Conservation (phyloP, 2,797 vertebrate species). For the Enteromius radiatus region DNA sequence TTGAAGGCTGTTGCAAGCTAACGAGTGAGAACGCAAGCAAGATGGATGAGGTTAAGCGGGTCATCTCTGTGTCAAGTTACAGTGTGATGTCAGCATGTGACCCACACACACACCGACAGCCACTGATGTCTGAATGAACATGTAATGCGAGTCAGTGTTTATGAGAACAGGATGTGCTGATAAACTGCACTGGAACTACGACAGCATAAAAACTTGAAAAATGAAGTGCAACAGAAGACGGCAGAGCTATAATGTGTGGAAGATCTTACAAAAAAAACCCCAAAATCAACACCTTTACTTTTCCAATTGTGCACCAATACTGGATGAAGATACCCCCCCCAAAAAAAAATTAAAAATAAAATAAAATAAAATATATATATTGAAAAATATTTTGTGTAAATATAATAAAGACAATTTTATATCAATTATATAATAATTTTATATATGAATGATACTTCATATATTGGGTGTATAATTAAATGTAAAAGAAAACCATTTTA, state of each 20-base stretch:
- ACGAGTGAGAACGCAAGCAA: too few species aligned
- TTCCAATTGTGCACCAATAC: neutral
- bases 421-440: neutral
- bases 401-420: neutral
- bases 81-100: constrained; percentile 2
- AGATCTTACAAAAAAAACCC: neutral
- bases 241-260: neutral
- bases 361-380: too few species aligned
- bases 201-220: neutral
- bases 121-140: neutral
- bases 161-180: neutral
- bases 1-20: neutral
- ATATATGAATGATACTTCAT: neutral
- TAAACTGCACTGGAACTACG: neutral
- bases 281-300: neutral
- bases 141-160: neutral
- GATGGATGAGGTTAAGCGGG: neutral
- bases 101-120: neutral
- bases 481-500: too few species aligned
- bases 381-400: neutral
- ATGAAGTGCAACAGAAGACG: neutral
- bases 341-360: too few species aligned
- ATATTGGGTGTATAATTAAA: neutral
- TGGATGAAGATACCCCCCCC: neutral
- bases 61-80: neutral